These are phyloP conservation scores for Sakesphorus luctuosus DNA, from an alignment of 2,113 vertebrate species.

Conservation along the genomic window DNA sequence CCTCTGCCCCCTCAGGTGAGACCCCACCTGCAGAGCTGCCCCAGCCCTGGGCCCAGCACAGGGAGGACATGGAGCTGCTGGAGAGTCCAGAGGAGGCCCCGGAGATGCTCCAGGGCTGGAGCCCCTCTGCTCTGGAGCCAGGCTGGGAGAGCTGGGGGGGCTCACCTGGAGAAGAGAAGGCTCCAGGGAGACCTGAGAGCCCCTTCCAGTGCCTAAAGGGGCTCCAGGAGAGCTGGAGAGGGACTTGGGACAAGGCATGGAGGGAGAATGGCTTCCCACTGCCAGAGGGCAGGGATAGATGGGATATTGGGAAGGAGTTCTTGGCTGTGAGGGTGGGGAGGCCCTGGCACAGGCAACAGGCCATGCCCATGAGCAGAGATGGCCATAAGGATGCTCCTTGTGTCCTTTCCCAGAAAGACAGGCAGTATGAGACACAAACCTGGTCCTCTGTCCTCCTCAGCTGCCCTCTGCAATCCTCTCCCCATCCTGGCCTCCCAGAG, in stretches of 20 bases:
- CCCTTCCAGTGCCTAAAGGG: neutral
- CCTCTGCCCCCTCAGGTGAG: neutral
- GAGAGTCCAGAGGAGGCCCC: neutral
- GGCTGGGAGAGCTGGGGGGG: neutral
- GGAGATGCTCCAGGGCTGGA: neutral
- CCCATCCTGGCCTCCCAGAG: neutral
- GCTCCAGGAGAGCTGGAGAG: neutral
- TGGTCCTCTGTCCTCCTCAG: neutral
- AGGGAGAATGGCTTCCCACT: neutral
- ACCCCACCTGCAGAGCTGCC: neutral
- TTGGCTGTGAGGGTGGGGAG: fast-evolving
- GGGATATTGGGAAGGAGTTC: fast-evolving
- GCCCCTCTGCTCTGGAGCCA: neutral
- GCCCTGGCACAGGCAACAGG: neutral
- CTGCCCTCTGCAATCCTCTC: too few relatives aligned
- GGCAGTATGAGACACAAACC: neutral
- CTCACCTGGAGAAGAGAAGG: neutral
- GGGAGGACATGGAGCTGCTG: neutral
- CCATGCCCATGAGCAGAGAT: neutral
- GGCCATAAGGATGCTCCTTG: fast-evolving
- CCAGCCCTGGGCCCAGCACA: neutral
- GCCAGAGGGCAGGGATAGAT: neutral
- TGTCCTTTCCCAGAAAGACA: neutral
- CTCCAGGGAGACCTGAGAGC: neutral
- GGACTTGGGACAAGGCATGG: neutral